A percentile compares a stretch with the other conserved stretches of the same genome.
phyloP scores from a whole-genome alignment of 2,113 vertebrate genomes.

The Pomatorhinus ruficollis region DNA sequence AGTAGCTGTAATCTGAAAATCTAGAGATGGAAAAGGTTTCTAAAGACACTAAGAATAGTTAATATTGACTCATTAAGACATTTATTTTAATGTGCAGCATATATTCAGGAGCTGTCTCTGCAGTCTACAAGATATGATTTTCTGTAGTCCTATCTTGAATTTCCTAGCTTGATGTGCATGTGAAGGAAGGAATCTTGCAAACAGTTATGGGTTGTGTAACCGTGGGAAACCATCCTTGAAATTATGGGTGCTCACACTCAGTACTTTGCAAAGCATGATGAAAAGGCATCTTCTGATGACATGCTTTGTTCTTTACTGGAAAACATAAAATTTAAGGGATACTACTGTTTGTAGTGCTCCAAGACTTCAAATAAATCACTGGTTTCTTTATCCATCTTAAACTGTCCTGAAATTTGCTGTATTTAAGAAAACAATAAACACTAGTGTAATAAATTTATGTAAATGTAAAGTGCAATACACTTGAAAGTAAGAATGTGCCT shows the following conservation, averaged over 20 bases:
- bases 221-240: not conserved
- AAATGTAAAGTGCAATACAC: not conserved
- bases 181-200: not conserved
- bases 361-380: not conserved
- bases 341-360: not conserved
- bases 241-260: not conserved
- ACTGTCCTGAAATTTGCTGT: not conserved
- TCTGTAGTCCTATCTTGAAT: not conserved
- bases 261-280: not conserved
- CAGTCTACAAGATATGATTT: not conserved
- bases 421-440: not conserved
- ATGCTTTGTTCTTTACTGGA: not conserved
- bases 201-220: not conserved
- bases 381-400: not conserved
- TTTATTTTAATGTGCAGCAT: not conserved
- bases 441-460: not conserved
- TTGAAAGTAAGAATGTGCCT: not conserved
- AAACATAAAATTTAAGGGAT: not conserved
- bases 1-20: not conserved
- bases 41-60: not conserved
- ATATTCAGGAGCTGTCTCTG: not conserved
- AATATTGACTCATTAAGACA: not conserved
- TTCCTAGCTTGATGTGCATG: not conserved
- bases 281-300: not conserved
- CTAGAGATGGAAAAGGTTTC: not conserved